Base-by-base conservation (phyloP, 2,113 vertebrate species). In the Myiopsitta monachus region DNA sequence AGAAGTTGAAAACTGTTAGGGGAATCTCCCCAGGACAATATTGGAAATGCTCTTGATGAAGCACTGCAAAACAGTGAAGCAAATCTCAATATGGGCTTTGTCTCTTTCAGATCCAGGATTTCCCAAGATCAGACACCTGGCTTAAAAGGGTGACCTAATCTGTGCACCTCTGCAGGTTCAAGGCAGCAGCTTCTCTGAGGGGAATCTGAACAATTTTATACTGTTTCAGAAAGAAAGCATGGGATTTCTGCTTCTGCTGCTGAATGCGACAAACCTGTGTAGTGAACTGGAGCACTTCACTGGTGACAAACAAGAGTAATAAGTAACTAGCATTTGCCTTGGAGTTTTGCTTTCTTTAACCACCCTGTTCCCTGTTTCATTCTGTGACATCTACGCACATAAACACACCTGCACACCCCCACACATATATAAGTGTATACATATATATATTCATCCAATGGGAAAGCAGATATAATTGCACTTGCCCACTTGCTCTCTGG, bases 211-310 rank as follows among this genome's bases (percentile, higher is more conserved):
- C 11, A 68, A 55, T 36, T 51, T 49, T 17, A 43, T 31, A 28
- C 9, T 7, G 27, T 43, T 49, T 39, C 30, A 92, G 38, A 59
- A 52, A 17, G 21, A 44, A 33, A 1, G 0, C 5, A 6, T 3
- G 30, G 36, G 28, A 62, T 9, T 18, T 24, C n/a, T 43, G 26
- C 7, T 10, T 86, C 31, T 15, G 3, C n/a, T 59, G 22, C 22
- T 62, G 17, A 33, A 62, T 1, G 10, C 8, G 9, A 9, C n/a
- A 70, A 80, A 78, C 17, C 4, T 27, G 27, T 0, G 0, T 5
- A 63, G 13, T 7, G 43, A 75, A 67, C 23, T 4, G 26, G 7
- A 39, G 3, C n/a, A 15, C 12, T 87, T 57, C 47, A 46, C 17
- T 38, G 38, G 52, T 16, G 21, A 51, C 4, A 59, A 70, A 12